A percentile compares a stretch with the other conserved stretches of the same genome.
phyloP scores from a whole-genome alignment of 2,113 vertebrate species.

The Ageneiosus marmoratus region DNA sequence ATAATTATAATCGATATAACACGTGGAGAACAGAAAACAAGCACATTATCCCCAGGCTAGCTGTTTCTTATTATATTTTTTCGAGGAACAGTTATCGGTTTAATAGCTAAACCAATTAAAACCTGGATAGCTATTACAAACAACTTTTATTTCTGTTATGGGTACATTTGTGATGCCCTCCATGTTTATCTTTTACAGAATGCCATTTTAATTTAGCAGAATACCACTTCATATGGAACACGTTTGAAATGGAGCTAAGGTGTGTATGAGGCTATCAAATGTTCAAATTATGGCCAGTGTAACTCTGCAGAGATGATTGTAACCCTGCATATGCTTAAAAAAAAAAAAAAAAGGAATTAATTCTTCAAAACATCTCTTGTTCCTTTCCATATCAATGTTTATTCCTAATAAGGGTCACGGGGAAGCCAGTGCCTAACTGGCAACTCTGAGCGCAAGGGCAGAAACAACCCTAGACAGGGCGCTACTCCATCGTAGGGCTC shows the following conservation, averaged over 20 bases:
- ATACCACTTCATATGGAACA: background rate
- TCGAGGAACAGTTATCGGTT: background rate
- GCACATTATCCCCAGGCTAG: slow-evolving; percentile 2
- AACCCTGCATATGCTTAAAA: background rate
- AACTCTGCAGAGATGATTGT: background rate
- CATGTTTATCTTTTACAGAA: background rate
- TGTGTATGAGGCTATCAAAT: background rate
- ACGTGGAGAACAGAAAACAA: slow-evolving; percentile 15
- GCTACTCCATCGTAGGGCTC: no score
- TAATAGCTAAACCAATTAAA: slow-evolving; percentile 5
- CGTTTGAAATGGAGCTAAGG: background rate
- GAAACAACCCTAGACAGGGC: no score
- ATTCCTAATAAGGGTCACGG: no score
- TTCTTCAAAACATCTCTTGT: background rate
- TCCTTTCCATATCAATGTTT: background rate
- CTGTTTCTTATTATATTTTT: background rate
- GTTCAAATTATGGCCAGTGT: background rate
- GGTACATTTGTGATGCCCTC: background rate
- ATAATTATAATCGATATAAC: background rate
- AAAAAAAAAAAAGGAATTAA: no score
- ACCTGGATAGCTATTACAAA: background rate
- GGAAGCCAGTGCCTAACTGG: no score
- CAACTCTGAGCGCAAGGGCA: no score
- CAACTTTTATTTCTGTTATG: background rate
- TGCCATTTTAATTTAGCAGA: background rate